phyloP scores from a whole-genome alignment of 2,797 vertebrate genomes.

The Strix occidentalis region DNA sequence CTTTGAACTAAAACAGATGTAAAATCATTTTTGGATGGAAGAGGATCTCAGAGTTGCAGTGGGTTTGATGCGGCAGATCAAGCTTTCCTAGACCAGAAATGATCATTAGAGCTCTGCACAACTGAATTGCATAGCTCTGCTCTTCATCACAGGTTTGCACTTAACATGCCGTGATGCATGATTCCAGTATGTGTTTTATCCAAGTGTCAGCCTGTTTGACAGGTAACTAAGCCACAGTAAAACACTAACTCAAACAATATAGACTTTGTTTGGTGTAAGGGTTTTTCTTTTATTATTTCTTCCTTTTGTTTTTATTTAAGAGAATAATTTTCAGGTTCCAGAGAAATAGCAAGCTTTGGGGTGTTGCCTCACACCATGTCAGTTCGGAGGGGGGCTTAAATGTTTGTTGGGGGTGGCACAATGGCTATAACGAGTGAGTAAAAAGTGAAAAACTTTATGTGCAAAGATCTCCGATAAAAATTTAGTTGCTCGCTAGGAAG shows the following conservation, averaged over 20 bases:
- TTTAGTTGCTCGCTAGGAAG: not conserved
- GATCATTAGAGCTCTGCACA: constrained; percentile 5
- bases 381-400: not conserved
- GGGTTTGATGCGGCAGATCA: not conserved
- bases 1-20: constrained; percentile 60
- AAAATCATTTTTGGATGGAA: constrained; percentile 21
- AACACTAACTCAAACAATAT: constrained; percentile 7
- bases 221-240: constrained; percentile 17
- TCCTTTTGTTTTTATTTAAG: not conserved
- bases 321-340: not conserved
- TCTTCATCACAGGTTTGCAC: not conserved
- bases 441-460: not conserved
- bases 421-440: not conserved
- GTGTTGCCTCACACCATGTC: not conserved
- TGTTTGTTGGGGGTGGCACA: not conserved
- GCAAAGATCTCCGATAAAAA: not conserved
- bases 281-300: not conserved
- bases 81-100: not conserved
- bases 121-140: not conserved
- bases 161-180: not conserved
- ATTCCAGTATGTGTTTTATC: constrained; percentile 18
- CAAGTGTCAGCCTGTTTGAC: constrained; percentile 44
- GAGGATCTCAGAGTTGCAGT: not conserved
- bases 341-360: not conserved
- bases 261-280: not conserved